phyloP scores from a whole-genome alignment of 2,113 vertebrate species.

The Lophotis ruficrista region DNA sequence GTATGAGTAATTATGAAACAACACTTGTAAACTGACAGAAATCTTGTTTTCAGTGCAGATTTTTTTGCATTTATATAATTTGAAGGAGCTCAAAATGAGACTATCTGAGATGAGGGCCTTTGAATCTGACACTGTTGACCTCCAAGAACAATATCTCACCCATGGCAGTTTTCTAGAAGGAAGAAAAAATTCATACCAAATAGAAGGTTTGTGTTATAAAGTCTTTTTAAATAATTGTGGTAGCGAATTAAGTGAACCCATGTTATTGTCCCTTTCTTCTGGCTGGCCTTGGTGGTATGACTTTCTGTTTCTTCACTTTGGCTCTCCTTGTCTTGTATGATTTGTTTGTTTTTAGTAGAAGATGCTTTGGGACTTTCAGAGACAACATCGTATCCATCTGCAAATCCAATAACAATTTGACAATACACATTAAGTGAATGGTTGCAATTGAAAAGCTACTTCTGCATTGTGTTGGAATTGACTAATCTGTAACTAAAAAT shows the following conservation, averaged over 20 bases:
- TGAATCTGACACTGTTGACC: neutral
- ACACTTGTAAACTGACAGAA: neutral
- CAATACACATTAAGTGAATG: neutral
- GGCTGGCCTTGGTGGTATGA: neutral
- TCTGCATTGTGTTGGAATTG: neutral
- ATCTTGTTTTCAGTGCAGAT: neutral
- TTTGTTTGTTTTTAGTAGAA: neutral
- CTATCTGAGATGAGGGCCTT: neutral
- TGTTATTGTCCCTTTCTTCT: slow-evolving; percentile 56
- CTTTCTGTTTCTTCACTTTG: neutral
- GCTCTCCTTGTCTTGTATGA: neutral
- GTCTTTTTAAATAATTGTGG: slow-evolving; percentile 76
- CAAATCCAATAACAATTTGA: slow-evolving; percentile 30
- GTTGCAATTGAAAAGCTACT: neutral
- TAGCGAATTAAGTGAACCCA: slow-evolving; percentile 83
- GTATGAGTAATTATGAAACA: neutral
- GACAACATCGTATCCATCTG: slow-evolving; percentile 59
- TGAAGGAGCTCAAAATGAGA: neutral
- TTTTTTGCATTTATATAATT: neutral
- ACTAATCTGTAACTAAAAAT: neutral
- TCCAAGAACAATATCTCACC: neutral
- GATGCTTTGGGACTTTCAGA: neutral
- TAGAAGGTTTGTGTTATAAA: slow-evolving; percentile 69
- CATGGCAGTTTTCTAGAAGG: neutral
- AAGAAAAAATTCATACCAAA: slow-evolving; percentile 69